Conservation (phyloP, 2,888 invertebrate species). For the Monoplex corrugatus region DNA sequence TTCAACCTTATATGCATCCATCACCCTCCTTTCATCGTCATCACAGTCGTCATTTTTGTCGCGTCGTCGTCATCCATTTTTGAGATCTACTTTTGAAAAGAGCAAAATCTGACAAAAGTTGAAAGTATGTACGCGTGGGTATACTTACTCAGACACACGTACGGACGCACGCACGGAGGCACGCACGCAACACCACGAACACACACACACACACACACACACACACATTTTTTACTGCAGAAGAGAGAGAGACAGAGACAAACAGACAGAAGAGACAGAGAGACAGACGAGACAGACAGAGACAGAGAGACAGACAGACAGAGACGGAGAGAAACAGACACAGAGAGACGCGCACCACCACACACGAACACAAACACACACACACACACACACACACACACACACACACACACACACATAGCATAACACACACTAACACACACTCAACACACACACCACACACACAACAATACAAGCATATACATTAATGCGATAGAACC, state of each 20-base stretch:
- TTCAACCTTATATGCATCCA: too few species aligned
- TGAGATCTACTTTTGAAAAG: too few species aligned
- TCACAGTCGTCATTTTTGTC: too few species aligned
- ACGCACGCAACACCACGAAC: not conserved
- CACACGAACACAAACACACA: not conserved
- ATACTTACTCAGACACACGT: constrained; percentile 5
- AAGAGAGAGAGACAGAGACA: not conserved
- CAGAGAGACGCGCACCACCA: not conserved
- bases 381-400: not conserved
- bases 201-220: constrained; percentile 26
- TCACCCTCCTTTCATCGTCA: too few species aligned
- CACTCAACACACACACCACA: too few species aligned
- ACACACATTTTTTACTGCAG: not conserved
- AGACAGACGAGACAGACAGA: not conserved
- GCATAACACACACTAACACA: not conserved
- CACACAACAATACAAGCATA: too few species aligned
- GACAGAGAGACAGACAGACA: not conserved
- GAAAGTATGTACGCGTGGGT: not conserved
- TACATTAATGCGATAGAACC: too few species aligned
- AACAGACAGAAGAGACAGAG: not conserved
- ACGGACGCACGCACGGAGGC: not conserved
- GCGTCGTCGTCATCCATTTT: too few species aligned
- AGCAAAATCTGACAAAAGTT: too few species aligned
- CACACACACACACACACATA: not conserved
- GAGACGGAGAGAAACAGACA: constrained; percentile 15